Percentiles rank a stretch among this genome's conserved stretches.
phyloP scores from a whole-genome alignment of 2,797 vertebrate species.

The Notolepis coatsorum region DNA sequence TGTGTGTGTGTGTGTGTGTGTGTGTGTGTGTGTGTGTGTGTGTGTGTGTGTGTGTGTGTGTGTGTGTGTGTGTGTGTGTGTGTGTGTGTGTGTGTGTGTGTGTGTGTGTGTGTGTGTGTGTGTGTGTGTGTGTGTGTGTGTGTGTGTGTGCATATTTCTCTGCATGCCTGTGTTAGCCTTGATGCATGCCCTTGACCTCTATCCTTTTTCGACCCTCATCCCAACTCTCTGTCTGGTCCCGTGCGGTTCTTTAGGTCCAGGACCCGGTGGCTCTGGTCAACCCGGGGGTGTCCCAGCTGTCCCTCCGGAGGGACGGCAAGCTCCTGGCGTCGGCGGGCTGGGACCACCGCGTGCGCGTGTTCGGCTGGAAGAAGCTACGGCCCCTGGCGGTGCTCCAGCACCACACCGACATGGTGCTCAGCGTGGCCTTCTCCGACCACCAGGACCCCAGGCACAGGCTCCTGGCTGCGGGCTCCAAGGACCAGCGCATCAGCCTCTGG shows the following conservation, averaged over 20 bases:
- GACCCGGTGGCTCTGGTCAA: slow-evolving; percentile 85
- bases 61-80: no score
- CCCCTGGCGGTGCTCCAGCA: slow-evolving; percentile 92
- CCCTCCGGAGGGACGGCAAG: slow-evolving; percentile 87
- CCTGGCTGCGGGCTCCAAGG: slow-evolving; percentile 92
- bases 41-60: no score
- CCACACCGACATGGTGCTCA: slow-evolving; percentile 87
- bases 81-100: no score
- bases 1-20: no score
- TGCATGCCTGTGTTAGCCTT: background rate
- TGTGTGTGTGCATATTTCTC: background rate
- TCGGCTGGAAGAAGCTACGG: slow-evolving; percentile 91
- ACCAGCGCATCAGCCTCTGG: slow-evolving; percentile 95
- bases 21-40: no score
- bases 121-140: background rate
- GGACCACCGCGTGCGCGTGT: slow-evolving; percentile 92
- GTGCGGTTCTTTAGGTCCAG: slow-evolving; percentile 79
- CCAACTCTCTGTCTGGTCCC: slow-evolving; percentile 10
- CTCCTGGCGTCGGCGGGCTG: slow-evolving; percentile 92
- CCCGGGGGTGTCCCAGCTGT: slow-evolving; percentile 88
- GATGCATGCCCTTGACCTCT: background rate
- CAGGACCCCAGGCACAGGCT: slow-evolving; percentile 75
- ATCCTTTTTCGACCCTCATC: background rate
- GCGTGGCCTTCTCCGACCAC: slow-evolving; percentile 88
- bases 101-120: no score